Evolutionary conservation across 2,888 invertebrate species (phyloP).

Genomic region (Heterodera filipjevi): DNA sequence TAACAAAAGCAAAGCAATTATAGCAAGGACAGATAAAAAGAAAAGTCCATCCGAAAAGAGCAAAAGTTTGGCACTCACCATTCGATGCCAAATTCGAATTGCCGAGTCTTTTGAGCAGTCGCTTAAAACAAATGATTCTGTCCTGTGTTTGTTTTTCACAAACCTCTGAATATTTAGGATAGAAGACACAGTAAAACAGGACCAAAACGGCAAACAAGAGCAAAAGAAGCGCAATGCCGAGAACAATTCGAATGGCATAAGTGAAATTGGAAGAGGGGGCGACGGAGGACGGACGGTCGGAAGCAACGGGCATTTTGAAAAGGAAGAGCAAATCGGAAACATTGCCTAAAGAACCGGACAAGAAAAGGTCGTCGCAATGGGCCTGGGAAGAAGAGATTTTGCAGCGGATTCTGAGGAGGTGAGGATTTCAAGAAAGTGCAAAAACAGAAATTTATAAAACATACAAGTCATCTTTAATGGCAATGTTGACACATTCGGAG

Average conservation of each 20-base stretch:
- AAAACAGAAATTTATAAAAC: not conserved
- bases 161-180: constrained; percentile 26
- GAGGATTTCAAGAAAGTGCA: not conserved
- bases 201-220: constrained; percentile 14
- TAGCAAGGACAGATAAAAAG: not conserved
- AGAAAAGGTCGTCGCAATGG: constrained; percentile 9
- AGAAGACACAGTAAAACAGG: constrained; percentile 18
- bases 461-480: not conserved
- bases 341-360: not conserved
- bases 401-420: constrained; percentile 16
- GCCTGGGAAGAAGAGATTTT: not conserved
- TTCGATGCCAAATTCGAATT: not conserved
- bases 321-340: not conserved
- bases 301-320: not conserved
- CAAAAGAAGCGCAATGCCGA: constrained; percentile 4
- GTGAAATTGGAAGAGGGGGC: not conserved
- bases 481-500: not conserved
- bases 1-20: no score
- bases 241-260: constrained; percentile 25
- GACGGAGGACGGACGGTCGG: not conserved
- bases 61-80: not conserved
- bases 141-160: not conserved
- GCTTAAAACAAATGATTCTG: not conserved
- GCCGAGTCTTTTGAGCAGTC: not conserved
- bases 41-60: not conserved